Conservation (phyloP, 2,113 vertebrate species). For the Hoplias malabaricus region DNA sequence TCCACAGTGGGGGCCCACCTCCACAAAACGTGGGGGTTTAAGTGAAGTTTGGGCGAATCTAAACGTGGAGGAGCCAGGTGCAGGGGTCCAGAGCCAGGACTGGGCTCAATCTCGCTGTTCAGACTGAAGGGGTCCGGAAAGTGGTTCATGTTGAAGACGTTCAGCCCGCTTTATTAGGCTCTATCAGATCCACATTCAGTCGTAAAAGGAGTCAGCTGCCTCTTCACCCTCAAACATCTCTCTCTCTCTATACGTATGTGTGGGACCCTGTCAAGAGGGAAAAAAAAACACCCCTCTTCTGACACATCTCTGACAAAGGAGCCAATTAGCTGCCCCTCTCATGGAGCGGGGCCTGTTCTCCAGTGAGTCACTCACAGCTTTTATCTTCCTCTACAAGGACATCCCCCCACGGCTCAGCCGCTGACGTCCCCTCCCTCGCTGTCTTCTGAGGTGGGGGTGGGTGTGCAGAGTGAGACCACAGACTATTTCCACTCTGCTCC, state of each 20-base stretch:
- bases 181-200: not conserved
- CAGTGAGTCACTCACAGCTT: slow-evolving; percentile 42
- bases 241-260: slow-evolving; percentile 7
- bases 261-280: slow-evolving; percentile 26
- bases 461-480: not conserved
- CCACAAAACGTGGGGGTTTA: too few relatives aligned
- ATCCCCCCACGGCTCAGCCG: slow-evolving; percentile 20
- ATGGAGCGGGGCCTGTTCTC: slow-evolving; percentile 43
- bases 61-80: too few relatives aligned
- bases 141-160: slow-evolving; percentile 11
- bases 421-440: not conserved
- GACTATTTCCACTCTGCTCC: not conserved
- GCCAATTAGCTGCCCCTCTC: slow-evolving; percentile 52
- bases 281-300: slow-evolving; percentile 36
- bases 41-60: too few relatives aligned
- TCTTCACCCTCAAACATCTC: slow-evolving; percentile 23
- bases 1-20: too few relatives aligned
- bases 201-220: slow-evolving; percentile 19
- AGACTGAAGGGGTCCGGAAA: slow-evolving; percentile 1
- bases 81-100: too few relatives aligned
- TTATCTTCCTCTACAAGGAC: slow-evolving; percentile 49
- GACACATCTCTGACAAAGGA: slow-evolving; percentile 49
- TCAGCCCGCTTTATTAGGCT: too few relatives aligned
- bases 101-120: not conserved
- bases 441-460: not conserved